Percentiles rank a stretch among this genome's conserved stretches.
Conservation (phyloP, 2,797 vertebrate genomes). For the Semotilus atromaculatus region DNA sequence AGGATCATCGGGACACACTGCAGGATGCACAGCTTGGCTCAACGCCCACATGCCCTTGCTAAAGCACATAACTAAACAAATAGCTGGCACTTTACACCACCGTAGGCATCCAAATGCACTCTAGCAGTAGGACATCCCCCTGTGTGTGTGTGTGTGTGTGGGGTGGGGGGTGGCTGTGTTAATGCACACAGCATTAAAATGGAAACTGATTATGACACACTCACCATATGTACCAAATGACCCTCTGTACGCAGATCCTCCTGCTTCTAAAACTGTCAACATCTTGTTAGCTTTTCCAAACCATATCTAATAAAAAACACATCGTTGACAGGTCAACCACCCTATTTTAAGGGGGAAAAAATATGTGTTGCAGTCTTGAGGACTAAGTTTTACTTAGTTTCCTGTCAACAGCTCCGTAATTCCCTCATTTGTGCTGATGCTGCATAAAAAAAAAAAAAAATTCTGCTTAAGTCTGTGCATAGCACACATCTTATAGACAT, state of each 20-base stretch:
- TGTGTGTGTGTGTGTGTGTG: conserved; percentile 9
- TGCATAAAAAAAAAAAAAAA: not conserved
- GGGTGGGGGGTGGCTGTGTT: conserved; percentile 2
- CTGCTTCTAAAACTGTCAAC: conserved; percentile 19
- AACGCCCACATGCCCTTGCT: conserved; percentile 4
- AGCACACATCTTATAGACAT: not conserved
- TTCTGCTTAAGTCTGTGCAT: not conserved
- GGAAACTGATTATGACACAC: conserved; percentile 17
- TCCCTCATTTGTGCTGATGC: not conserved
- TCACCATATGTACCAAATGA: conserved; percentile 2
- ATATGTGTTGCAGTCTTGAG: not conserved
- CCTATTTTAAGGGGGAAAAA: not conserved
- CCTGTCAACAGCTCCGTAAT: not conserved
- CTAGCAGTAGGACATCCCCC: not conserved
- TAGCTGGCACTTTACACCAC: conserved; percentile 20
- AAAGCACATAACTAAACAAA: conserved; percentile 37
- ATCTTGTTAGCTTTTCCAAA: conserved; percentile 1
- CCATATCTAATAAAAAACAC: not conserved
- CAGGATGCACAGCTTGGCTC: conserved; percentile 15
- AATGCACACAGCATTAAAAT: conserved; percentile 22
- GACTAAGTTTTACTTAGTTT: not conserved
- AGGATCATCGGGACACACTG: not conserved
- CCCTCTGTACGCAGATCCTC: not conserved
- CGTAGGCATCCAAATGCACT: conserved; percentile 28
- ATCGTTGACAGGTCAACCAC: conserved; percentile 6